phyloP scores from a whole-genome alignment of 1,140 invertebrate species.

The Drosophila ercepeae region DNA sequence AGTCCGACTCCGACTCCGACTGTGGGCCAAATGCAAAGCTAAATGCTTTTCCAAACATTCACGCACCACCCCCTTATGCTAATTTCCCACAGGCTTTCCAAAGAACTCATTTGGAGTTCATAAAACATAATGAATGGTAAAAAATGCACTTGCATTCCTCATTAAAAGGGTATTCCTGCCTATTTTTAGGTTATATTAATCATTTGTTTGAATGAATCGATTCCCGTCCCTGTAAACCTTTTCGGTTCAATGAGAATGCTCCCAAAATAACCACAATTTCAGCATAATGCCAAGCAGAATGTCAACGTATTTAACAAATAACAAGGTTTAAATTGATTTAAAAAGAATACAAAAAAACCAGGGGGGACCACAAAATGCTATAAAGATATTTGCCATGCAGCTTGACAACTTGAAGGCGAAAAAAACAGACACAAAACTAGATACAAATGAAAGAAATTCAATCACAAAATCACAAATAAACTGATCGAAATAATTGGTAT shows the following conservation, averaged over 20 bases:
- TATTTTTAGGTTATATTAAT: not conserved
- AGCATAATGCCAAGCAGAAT: conserved; percentile 58
- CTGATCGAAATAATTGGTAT: conserved; percentile 59
- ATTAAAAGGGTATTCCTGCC: not conserved
- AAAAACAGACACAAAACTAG: conserved; percentile 19
- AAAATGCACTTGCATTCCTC: conserved; percentile 9
- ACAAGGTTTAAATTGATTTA: conserved; percentile 63
- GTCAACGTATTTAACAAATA: conserved; percentile 45
- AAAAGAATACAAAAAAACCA: conserved; percentile 5
- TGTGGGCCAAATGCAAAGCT: conserved; percentile 48
- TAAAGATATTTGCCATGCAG: conserved; percentile 41
- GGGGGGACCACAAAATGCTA: conserved; percentile 28
- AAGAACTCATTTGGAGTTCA: conserved; percentile 15
- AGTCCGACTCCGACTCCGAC: conserved; percentile 44
- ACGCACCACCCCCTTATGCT: conserved; percentile 47
- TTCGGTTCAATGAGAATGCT: conserved; percentile 42
- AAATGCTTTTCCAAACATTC: conserved; percentile 55
- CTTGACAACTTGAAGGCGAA: conserved; percentile 33
- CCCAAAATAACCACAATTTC: conserved; percentile 38
- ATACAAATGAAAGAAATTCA: conserved; percentile 43
- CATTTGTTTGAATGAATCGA: not conserved
- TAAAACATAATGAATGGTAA: conserved; percentile 52
- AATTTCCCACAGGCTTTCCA: conserved; percentile 55
- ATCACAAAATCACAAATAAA: conserved; percentile 24
- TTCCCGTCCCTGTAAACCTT: not conserved